Evolutionary conservation across 2,797 vertebrate genomes (phyloP).

Genomic region (Poecilia velifera): DNA sequence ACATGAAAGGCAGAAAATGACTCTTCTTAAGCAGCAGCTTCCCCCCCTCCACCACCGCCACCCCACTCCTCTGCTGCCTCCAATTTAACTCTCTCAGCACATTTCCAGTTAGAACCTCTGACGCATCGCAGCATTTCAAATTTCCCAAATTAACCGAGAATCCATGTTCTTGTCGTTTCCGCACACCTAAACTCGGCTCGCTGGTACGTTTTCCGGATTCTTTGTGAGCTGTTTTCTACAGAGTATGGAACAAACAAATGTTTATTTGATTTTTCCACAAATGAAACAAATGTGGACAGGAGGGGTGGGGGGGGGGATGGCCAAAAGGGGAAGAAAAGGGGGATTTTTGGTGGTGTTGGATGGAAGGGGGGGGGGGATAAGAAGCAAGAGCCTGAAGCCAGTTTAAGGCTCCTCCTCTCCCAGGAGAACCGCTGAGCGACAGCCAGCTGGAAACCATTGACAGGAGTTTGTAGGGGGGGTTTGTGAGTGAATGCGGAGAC

Average conservation of each 20-base stretch:
- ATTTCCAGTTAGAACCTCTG: conserved; percentile 29
- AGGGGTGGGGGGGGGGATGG: conserved; percentile 41
- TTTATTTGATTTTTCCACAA: conserved; percentile 80
- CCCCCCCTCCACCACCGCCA: background rate
- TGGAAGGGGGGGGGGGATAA: background rate
- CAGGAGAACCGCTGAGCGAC: conserved; percentile 60
- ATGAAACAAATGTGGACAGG: conserved; percentile 75
- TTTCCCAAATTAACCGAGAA: conserved; percentile 4
- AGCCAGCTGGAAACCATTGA: conserved; percentile 81
- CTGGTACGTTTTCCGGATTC: conserved; percentile 5
- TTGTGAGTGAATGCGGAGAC: conserved; percentile 58
- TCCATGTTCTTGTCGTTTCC: conserved; percentile 20
- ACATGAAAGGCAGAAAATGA: conserved; percentile 57
- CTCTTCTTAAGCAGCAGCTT: conserved; percentile 20
- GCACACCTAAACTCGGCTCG: conserved; percentile 11
- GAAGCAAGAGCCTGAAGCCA: conserved; percentile 58
- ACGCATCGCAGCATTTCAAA: conserved; percentile 15
- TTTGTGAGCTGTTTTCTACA: conserved; percentile 55
- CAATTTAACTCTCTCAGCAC: conserved; percentile 36
- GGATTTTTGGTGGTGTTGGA: background rate
- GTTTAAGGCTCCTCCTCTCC: conserved; percentile 62
- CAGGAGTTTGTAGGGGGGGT: conserved; percentile 55
- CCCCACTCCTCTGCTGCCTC: background rate
- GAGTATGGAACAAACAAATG: conserved; percentile 72
- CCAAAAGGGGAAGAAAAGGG: conserved; percentile 14